Base-by-base conservation (phyloP, 2,797 vertebrate species). In the Sciaenops ocellatus region DNA sequence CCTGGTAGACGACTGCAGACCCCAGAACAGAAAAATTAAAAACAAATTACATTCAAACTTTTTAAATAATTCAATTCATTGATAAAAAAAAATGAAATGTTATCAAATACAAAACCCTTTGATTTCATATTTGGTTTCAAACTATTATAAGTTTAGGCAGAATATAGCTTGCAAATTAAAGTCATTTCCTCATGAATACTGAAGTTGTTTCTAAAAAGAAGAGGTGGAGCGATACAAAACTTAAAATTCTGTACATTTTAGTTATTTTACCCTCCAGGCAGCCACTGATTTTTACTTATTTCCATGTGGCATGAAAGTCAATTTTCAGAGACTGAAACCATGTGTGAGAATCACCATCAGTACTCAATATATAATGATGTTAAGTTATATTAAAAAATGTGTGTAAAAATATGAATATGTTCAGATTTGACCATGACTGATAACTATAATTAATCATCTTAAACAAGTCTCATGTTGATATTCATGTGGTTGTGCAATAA, bases 41-140 rank as follows among this genome's bases (percentile, higher is more conserved):
- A n/a, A 56, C 15, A 13, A 55, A 69, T n/a, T 12, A 38, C 17
- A 72, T 66, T 80, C 16, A 80, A 71, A 70, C 42, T 24, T 28
- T 70, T 88, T 82, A 83, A 85, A 74, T 80, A 83, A 73, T 67
- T 5, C 75, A 65, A 70, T 70, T 22, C 12, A 63, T 10, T 24
- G 22, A 38, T 56, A 24, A 51, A 85, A 79, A 79, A 84, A 79
- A 28, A 8, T 48, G 8, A 85, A 83, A 78, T 54, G 15, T 72
- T 73, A 44, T 73, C 52, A 69, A 68, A 79, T 78, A 87, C 52
- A 85, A 74, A 79, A 80, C 13, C 2, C 3, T 46, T 75, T 34
- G 2, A 42, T 73, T 42, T 57, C 70, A 65, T 7, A 72, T 87
- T 82, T 79, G 60, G 69, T 82, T 68, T 86, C 0, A 72, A 81